phyloP scores from a whole-genome alignment of 2,113 vertebrate species.

The Menidia beryllina region DNA sequence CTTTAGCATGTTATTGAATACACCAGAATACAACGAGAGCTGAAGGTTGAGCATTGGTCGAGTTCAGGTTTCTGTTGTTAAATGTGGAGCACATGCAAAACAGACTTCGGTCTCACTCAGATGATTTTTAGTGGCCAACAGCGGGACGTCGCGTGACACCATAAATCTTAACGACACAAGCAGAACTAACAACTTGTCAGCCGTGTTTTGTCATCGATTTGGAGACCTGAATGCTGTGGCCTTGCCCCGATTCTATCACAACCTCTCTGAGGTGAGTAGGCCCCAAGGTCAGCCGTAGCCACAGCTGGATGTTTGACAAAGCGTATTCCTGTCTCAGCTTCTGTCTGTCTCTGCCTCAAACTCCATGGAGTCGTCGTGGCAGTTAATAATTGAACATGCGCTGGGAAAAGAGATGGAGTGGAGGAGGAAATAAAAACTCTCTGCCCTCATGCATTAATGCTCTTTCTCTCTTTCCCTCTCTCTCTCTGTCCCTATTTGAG shows the following conservation, averaged over 20 bases:
- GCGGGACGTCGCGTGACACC: neutral
- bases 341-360: constrained; percentile 27
- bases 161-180: neutral
- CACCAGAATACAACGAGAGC: too few species aligned
- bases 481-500: neutral
- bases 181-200: fast-evolving
- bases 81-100: neutral
- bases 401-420: constrained; percentile 42
- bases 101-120: neutral
- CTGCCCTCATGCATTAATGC: constrained; percentile 8
- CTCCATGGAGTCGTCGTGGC: constrained; percentile 32
- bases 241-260: neutral
- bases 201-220: neutral
- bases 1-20: too few species aligned
- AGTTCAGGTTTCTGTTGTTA: neutral
- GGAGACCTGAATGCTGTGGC: neutral
- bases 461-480: too few species aligned
- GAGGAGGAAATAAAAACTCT: neutral
- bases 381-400: constrained; percentile 75
- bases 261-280: constrained; percentile 7
- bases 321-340: constrained; percentile 17
- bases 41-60: neutral
- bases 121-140: neutral
- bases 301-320: constrained; percentile 52
- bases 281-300: constrained; percentile 22